These are phyloP conservation scores for Pelecanus crispus DNA, from an alignment of 2,113 vertebrate species.

Conservation along the genomic window DNA sequence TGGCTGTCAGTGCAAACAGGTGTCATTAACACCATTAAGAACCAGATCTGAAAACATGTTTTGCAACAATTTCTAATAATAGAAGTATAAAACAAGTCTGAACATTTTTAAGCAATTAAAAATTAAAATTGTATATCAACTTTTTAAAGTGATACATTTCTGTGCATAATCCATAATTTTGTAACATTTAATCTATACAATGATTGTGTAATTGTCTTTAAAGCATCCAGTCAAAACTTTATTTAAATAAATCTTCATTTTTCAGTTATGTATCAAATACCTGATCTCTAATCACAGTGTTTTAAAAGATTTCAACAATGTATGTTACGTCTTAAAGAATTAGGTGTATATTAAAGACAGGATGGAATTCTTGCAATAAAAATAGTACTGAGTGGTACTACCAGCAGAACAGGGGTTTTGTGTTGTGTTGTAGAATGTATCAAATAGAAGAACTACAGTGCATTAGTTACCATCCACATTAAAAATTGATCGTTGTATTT, in stretches of 20 bases:
- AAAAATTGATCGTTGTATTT: not conserved
- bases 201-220: not conserved
- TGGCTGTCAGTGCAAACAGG: not conserved
- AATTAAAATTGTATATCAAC: not conserved
- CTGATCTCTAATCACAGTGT: not conserved
- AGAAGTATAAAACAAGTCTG: not conserved
- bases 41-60: not conserved
- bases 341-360: not conserved
- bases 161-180: not conserved
- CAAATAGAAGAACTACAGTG: not conserved
- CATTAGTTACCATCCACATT: not conserved
- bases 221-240: not conserved
- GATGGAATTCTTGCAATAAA: not conserved
- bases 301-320: not conserved
- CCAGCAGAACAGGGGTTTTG: not conserved
- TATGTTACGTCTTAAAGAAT: not conserved
- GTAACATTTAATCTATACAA: not conserved
- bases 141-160: not conserved
- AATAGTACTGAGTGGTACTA: not conserved
- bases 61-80: not conserved
- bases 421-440: not conserved
- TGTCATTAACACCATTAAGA: not conserved
- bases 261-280: not conserved
- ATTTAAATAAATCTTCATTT: not conserved
- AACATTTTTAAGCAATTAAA: not conserved